Conservation (phyloP, 2,888 invertebrate species). For the Philhelius pedissequus region DNA sequence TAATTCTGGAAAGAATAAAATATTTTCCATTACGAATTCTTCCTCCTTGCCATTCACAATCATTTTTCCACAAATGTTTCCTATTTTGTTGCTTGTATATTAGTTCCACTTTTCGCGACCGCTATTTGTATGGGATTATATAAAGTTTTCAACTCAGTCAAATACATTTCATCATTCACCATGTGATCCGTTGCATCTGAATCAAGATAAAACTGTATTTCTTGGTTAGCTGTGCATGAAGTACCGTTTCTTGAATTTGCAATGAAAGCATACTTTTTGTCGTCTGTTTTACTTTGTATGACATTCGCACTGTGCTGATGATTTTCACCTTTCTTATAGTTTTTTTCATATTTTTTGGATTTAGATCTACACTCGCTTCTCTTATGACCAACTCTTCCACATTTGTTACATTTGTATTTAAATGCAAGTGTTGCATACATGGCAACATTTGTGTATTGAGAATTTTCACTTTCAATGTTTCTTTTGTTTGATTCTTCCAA, state of each 20-base stretch:
- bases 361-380: background rate
- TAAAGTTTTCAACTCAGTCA: background rate
- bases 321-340: background rate
- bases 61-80: background rate
- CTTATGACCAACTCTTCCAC: background rate
- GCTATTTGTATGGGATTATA: background rate
- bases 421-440: background rate
- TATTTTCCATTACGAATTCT: too few relatives aligned
- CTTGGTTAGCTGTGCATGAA: background rate
- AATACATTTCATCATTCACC: background rate
- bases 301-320: background rate
- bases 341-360: background rate
- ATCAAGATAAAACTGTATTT: background rate
- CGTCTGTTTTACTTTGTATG: background rate
- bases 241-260: background rate
- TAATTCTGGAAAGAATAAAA: background rate
- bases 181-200: conserved; percentile 15
- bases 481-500: background rate
- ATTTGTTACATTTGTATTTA: background rate
- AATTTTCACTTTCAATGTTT: background rate
- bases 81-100: background rate
- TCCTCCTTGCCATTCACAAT: background rate
- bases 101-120: background rate
- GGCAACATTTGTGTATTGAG: background rate
- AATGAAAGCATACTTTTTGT: background rate